Evolutionary conservation across 2,797 vertebrate species (phyloP).

Genomic region (Mus minutoides): DNA sequence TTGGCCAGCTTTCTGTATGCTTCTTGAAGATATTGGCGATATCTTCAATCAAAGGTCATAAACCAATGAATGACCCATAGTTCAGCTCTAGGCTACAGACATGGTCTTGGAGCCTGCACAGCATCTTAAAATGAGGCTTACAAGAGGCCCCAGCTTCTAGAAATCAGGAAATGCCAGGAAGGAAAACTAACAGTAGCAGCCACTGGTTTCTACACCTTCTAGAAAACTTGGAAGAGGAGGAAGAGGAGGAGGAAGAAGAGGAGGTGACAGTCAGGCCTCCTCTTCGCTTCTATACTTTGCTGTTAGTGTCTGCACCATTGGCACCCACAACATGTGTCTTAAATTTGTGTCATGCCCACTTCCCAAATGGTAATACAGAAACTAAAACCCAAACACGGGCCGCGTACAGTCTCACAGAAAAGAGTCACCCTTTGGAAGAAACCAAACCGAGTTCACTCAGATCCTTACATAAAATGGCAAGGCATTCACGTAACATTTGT

Average conservation of each 20-base stretch:
- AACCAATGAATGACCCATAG: neutral
- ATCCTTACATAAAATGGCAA: neutral
- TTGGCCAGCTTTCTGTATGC: neutral
- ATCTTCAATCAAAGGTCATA: neutral
- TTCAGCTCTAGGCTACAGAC: neutral
- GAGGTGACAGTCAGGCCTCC: neutral
- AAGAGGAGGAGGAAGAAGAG: too few species aligned
- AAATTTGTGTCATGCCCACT: neutral
- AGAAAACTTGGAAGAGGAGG: conserved; percentile 1
- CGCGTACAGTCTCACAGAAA: neutral
- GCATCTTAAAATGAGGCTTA: conserved; percentile 56
- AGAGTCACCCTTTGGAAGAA: neutral
- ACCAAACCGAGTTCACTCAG: neutral
- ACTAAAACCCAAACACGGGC: neutral
- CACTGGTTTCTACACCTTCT: conserved; percentile 23
- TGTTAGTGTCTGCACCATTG: neutral
- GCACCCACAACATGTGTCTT: neutral
- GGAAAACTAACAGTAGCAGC: neutral
- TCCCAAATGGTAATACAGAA: conserved; percentile 24
- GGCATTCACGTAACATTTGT: too few species aligned
- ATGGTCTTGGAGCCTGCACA: neutral
- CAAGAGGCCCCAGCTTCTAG: conserved; percentile 51
- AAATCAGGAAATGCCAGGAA: conserved; percentile 39
- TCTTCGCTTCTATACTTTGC: neutral
- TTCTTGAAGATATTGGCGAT: conserved; percentile 13